Percentiles rank a stretch among this genome's conserved stretches.
phyloP scores from a whole-genome alignment of 2,888 invertebrate genomes.

The Diachrysia chrysitis region DNA sequence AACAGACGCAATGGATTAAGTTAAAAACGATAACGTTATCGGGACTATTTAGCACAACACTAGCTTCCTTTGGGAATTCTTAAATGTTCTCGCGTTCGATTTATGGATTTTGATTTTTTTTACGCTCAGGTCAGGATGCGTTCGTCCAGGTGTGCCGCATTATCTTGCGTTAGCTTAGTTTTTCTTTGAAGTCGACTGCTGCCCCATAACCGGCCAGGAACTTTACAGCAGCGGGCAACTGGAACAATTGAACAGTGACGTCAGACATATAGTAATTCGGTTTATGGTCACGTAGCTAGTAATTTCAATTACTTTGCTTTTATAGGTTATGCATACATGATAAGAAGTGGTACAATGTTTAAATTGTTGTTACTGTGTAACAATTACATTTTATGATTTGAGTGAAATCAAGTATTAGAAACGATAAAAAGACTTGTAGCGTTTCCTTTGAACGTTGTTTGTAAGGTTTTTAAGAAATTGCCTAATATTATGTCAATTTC shows the following conservation, averaged over 20 bases:
- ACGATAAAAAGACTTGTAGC: slow-evolving; percentile 8
- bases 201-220: slow-evolving; percentile 84
- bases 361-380: slow-evolving; percentile 34
- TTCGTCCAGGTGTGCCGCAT: slow-evolving; percentile 66
- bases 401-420: slow-evolving; percentile 20
- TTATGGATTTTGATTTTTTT: slow-evolving; percentile 55
- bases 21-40: slow-evolving; percentile 68
- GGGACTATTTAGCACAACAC: slow-evolving; percentile 67
- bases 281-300: slow-evolving; percentile 62
- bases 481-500: not conserved
- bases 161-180: slow-evolving; percentile 58
- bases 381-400: slow-evolving; percentile 30
- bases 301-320: slow-evolving; percentile 54
- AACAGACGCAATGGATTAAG: slow-evolving; percentile 70
- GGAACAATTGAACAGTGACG: slow-evolving; percentile 78
- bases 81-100: slow-evolving; percentile 54
- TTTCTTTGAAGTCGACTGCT: slow-evolving; percentile 77
- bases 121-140: slow-evolving; percentile 73
- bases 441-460: not conserved
- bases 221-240: slow-evolving; percentile 82
- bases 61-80: slow-evolving; percentile 70
- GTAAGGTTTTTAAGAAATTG: not conserved
- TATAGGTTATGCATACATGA: slow-evolving; percentile 45
- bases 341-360: slow-evolving; percentile 36
- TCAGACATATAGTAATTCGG: slow-evolving; percentile 64